A percentile compares a stretch with the other conserved stretches of the same genome.
These are phyloP conservation scores for Planiliza haematocheilus DNA, from an alignment of 2,113 vertebrate species.

Conservation along the genomic window DNA sequence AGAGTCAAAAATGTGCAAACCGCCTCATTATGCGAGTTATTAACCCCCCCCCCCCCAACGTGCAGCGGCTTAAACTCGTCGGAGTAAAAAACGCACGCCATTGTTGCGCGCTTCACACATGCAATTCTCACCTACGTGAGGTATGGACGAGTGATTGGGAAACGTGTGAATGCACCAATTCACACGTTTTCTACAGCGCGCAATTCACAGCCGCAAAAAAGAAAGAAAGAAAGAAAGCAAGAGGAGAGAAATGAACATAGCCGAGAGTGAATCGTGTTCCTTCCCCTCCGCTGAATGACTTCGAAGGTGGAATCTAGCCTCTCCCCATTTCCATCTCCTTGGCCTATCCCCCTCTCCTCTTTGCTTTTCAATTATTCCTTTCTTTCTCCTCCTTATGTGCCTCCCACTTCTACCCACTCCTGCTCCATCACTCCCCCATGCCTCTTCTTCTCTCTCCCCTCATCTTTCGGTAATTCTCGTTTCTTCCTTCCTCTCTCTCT, in stretches of 20 bases:
- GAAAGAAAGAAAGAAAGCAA: not conserved
- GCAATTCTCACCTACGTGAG: conserved; percentile 34
- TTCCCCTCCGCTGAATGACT: conserved; percentile 50
- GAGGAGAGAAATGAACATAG: conserved; percentile 9
- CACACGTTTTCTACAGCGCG: conserved; percentile 28
- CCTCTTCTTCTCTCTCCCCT: conserved; percentile 31
- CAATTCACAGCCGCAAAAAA: not conserved
- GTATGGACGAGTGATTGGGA: conserved; percentile 25
- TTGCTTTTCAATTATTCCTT: conserved; percentile 65
- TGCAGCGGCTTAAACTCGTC: not conserved
- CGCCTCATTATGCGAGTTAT: conserved; percentile 28
- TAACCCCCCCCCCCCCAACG: conserved; percentile 18
- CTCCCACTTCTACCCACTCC: conserved; percentile 38
- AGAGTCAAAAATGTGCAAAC: conserved; percentile 45
- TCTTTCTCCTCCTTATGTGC: conserved; percentile 43
- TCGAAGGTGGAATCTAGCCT: conserved; percentile 37
- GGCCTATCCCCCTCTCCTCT: conserved; percentile 56
- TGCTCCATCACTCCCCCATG: conserved; percentile 51
- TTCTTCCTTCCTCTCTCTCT: conserved; percentile 26
- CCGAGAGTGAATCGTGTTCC: conserved; percentile 35
- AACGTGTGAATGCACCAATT: conserved; percentile 52
- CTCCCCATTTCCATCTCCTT: conserved; percentile 50
- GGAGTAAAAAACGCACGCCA: conserved; percentile 27
- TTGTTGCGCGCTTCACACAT: conserved; percentile 50
- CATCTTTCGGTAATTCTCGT: conserved; percentile 51